Evolutionary conservation across 2,797 vertebrate species (phyloP).

Genomic region (Chaunax sp.): DNA sequence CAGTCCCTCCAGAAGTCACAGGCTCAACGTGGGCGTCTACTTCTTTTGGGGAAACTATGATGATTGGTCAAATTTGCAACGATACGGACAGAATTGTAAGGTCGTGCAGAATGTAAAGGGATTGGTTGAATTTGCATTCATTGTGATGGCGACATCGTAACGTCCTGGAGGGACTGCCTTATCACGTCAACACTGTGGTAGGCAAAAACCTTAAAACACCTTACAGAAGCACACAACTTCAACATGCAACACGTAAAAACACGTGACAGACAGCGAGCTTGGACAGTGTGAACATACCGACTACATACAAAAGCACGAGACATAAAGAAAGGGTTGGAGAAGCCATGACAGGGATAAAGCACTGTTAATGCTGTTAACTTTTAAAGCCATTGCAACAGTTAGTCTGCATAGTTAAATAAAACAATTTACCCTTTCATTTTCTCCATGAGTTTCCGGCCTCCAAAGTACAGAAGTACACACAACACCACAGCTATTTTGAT

Average conservation of each 20-base stretch:
- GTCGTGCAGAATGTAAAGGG: too few species aligned
- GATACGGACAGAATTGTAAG: too few species aligned
- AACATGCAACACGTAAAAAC: conserved; percentile 30
- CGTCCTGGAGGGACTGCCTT: not conserved
- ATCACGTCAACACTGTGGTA: not conserved
- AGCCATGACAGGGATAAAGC: not conserved
- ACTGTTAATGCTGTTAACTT: not conserved
- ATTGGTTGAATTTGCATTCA: too few species aligned
- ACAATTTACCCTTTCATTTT: conserved; percentile 45
- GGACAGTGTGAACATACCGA: not conserved
- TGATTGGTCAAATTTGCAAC: too few species aligned
- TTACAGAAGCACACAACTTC: not conserved
- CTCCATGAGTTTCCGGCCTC: not conserved
- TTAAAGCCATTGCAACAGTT: not conserved
- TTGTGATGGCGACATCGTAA: too few species aligned
- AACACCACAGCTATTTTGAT: not conserved
- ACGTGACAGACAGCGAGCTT: not conserved
- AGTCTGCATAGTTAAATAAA: conserved; percentile 22
- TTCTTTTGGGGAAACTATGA: too few species aligned
- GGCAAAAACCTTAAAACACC: not conserved
- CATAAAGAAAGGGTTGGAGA: not conserved
- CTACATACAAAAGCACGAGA: not conserved
- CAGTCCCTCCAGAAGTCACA: too few species aligned
- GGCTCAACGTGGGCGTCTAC: too few species aligned
- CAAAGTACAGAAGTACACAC: fast-evolving